phyloP scores from a whole-genome alignment of 2,113 vertebrate genomes.

The Beaufortia kweichowensis region DNA sequence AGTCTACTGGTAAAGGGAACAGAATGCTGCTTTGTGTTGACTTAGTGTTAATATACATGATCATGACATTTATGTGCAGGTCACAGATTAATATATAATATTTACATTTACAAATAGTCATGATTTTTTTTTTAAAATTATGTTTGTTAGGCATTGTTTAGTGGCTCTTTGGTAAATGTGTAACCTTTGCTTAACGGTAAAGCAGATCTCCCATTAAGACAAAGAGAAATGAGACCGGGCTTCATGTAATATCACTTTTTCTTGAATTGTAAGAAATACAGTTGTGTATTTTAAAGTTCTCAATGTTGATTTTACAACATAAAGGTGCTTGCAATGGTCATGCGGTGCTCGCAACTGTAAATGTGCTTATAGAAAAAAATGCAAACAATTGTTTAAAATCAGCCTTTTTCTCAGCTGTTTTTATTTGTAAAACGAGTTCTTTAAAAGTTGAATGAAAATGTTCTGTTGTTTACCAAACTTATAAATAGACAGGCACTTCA shows the following conservation, averaged over 20 bases:
- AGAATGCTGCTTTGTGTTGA: not conserved
- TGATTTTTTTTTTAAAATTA: not conserved
- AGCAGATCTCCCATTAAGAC: not conserved
- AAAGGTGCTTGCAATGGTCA: slow-evolving; percentile 1
- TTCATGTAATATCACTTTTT: not conserved
- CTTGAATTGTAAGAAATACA: not conserved
- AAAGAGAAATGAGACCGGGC: not conserved
- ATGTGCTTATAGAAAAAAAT: not conserved
- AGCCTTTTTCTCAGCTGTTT: slow-evolving; percentile 4
- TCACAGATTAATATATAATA: slow-evolving; percentile 33
- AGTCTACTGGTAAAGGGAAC: too few relatives aligned
- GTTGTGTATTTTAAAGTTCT: slow-evolving; percentile 9
- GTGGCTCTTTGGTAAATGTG: not conserved
- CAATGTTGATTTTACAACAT: not conserved
- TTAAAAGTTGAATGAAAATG: not conserved
- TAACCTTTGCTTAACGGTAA: not conserved
- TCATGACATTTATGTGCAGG: slow-evolving; percentile 23
- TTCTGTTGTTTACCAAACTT: not conserved
- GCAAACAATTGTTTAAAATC: slow-evolving; percentile 2
- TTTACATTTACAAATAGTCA: not conserved
- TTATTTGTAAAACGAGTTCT: slow-evolving; percentile 1
- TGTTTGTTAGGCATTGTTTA: not conserved
- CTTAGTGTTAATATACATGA: not conserved
- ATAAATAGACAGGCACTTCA: slow-evolving; percentile 49
- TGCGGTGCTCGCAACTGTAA: slow-evolving; percentile 1